phyloP scores from a whole-genome alignment of 2,113 vertebrate genomes.

The Microtus richardsoni region DNA sequence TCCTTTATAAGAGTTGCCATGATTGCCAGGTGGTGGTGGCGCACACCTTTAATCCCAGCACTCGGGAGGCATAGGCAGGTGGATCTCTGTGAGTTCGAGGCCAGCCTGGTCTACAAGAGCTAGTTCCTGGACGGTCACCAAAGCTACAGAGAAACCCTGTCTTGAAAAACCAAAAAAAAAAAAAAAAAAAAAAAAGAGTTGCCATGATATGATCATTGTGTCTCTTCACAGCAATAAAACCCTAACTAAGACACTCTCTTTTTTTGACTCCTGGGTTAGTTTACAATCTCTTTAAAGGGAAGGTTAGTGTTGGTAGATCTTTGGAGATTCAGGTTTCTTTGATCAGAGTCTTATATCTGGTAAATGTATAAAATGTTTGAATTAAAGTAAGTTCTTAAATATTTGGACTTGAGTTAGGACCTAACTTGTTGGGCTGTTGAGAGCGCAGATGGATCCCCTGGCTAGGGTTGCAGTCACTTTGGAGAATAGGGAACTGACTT shows the following conservation, averaged over 20 bases:
- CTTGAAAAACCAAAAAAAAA: too few species aligned
- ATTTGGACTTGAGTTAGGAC: background rate
- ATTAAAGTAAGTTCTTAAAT: slow-evolving; percentile 4
- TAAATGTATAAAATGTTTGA: background rate
- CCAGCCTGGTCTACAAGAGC: too few species aligned
- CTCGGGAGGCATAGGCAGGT: too few species aligned
- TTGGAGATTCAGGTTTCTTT: background rate
- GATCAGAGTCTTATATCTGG: background rate
- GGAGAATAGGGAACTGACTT: slow-evolving; percentile 1
- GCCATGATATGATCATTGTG: background rate
- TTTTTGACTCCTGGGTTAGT: background rate
- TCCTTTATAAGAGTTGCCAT: background rate
- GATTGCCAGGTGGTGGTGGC: too few species aligned
- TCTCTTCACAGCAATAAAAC: background rate
- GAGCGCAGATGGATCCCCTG: background rate
- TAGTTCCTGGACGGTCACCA: too few species aligned
- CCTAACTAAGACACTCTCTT: background rate
- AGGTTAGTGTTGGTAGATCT: background rate
- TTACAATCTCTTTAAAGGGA: background rate
- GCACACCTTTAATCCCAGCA: too few species aligned
- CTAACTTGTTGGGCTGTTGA: slow-evolving; percentile 6
- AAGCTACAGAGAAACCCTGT: too few species aligned
- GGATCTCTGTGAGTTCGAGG: too few species aligned
- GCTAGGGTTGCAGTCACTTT: background rate
- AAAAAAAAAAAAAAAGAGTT: background rate